Evolutionary conservation across 2,797 vertebrate species (phyloP), one percentile per base, ranked within the genome.

Genomic region (Neosilurus mollespiculum): DNA sequence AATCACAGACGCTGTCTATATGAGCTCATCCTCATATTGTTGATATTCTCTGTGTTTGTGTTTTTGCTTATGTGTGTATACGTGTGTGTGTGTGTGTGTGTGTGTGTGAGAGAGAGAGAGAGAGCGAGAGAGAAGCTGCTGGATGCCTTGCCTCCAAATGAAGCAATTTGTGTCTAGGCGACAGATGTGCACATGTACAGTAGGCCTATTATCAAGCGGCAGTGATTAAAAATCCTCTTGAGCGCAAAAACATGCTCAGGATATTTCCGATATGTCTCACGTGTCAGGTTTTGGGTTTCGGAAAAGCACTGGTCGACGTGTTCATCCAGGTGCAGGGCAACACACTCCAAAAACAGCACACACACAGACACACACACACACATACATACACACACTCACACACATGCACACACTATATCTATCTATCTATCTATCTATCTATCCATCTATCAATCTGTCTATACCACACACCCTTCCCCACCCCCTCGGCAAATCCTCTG

Each of bases 91-190:
- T 69, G 30, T 66, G 30, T 67, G 69, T 71, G 69, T 71, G 49
- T 76, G 72, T 58, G 71, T 75, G 53, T 56, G 43, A 43, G 43
- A 43, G 43, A 4, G 43, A 43, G 43, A 43, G 43, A 43, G 43
- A 43, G 43, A 43, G 43, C 4, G 43, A 8, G 67, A 30, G 18
- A 22, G 20, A 87, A 86, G 81, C 83, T 66, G 76, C 80, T 86
- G 80, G 2, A 76, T 80, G 85, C 82, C 85, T 83, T 78, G 85
- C 56, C 81, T 90, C 90, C 91, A 92, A 92, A 93, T 92, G 89
- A 93, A 93, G 91, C 93, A 92, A 92, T 93, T 93, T 92, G 89
- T 90, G 85, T 91, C 89, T 92, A 91, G 91, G 91, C 90, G 92
- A 94, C 94, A 94, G 93, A 93, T 94, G 93, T 86, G 90, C 87